These are phyloP conservation scores for Hippopotamus amphibius DNA, from an alignment of 2,113 vertebrate species.

Conservation along the genomic window DNA sequence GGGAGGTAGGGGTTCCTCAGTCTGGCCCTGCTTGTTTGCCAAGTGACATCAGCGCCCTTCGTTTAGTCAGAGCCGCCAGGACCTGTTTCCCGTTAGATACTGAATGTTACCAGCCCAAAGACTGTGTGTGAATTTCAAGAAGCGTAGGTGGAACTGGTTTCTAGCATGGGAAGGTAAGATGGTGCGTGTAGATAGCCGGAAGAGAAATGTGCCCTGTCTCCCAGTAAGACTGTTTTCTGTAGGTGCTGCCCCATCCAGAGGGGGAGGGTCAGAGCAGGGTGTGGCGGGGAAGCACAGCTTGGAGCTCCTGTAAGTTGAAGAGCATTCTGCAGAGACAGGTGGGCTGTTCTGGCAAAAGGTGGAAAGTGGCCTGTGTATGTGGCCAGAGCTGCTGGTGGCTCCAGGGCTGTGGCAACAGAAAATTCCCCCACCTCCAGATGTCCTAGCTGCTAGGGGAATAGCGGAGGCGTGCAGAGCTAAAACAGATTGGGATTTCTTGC, in stretches of 20 bases:
- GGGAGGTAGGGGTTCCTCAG: not conserved
- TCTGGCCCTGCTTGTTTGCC: not conserved
- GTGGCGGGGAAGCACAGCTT: fast-evolving
- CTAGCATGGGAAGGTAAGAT: not conserved
- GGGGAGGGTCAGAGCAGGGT: no score
- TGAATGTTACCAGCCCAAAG: not conserved
- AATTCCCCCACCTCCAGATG: not conserved
- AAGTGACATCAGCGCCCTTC: not conserved
- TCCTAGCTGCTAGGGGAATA: not conserved
- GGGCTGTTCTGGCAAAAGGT: not conserved
- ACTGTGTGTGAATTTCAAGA: not conserved
- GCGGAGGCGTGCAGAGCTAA: not conserved
- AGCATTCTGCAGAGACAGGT: not conserved
- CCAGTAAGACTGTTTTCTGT: not conserved
- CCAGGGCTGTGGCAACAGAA: fast-evolving
- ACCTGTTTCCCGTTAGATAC: not conserved
- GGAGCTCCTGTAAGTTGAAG: not conserved
- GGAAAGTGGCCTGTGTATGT: no score
- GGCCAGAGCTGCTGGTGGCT: not conserved
- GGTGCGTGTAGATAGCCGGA: not conserved
- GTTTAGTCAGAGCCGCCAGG: not conserved
- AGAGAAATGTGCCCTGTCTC: not conserved
- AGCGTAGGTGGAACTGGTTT: not conserved
- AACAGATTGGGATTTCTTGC: not conserved
- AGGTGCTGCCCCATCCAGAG: fast-evolving